These are phyloP conservation scores for Haliaeetus albicilla DNA, from an alignment of 2,797 vertebrate species.

Conservation along the genomic window DNA sequence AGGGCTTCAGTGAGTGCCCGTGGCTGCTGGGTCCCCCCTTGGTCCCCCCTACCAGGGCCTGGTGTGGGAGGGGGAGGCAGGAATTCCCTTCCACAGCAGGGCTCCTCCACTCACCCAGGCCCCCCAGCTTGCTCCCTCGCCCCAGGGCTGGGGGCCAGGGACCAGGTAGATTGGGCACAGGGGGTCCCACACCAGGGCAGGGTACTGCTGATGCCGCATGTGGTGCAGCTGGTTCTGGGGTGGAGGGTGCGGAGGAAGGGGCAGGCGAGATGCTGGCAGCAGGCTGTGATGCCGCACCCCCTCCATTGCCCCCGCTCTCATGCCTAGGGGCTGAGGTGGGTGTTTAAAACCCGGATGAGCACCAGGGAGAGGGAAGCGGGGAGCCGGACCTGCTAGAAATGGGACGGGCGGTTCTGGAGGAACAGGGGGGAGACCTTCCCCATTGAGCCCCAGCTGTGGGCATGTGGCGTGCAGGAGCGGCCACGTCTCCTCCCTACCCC, in stretches of 20 bases:
- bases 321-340: background rate
- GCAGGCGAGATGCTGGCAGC: background rate
- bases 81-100: background rate
- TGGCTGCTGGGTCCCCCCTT: background rate
- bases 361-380: background rate
- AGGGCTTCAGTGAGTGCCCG: background rate
- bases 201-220: background rate
- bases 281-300: accelerated
- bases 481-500: background rate
- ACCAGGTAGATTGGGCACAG: background rate
- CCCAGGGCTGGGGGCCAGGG: background rate
- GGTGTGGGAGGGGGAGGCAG: background rate
- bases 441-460: background rate
- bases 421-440: background rate
- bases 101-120: background rate
- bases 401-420: accelerated
- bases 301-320: background rate
- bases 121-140: accelerated
- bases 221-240: background rate
- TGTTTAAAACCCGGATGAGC: background rate
- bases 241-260: background rate
- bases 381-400: background rate
- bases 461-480: accelerated
- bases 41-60: background rate
- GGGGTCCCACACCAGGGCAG: background rate